Percentiles rank a stretch among this genome's conserved stretches.
Evolutionary conservation across 2,888 invertebrate species (phyloP).

Genomic region (Cistogaster globosa): DNA sequence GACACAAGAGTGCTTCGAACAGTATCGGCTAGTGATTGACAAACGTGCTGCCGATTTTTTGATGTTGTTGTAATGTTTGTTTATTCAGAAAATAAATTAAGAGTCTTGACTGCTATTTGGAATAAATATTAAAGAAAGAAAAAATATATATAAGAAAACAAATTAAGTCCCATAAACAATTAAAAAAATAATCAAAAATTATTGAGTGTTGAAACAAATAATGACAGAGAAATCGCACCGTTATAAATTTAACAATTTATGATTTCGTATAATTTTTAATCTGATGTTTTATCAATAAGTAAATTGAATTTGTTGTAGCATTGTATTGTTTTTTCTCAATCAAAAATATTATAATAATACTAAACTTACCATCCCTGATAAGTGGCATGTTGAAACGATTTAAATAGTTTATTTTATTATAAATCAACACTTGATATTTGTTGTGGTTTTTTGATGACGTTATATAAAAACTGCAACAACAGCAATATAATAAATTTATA

Average conservation of each 20-base stretch:
- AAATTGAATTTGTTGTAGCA: too few species aligned
- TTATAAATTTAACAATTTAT: neutral
- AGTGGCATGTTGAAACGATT: too few species aligned
- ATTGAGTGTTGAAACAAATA: constrained; percentile 3
- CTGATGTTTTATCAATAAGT: too few species aligned
- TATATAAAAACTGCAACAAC: too few species aligned
- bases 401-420: too few species aligned
- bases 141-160: constrained; percentile 1
- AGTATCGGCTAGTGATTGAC: constrained; percentile 49
- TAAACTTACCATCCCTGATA: too few species aligned
- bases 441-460: too few species aligned
- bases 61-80: constrained; percentile 1
- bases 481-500: too few species aligned
- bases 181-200: neutral
- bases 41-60: constrained; percentile 29
- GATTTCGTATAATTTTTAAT: neutral
- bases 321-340: too few species aligned
- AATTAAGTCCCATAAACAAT: constrained; percentile 1
- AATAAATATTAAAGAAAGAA: constrained; percentile 1
- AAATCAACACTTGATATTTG: too few species aligned
- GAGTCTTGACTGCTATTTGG: constrained; percentile 32
- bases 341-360: too few species aligned
- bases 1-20: constrained; percentile 10
- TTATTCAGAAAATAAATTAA: constrained; percentile 30
- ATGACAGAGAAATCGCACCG: neutral